phyloP scores from a whole-genome alignment of 2,888 invertebrate species.

The Drosophila falleni region DNA sequence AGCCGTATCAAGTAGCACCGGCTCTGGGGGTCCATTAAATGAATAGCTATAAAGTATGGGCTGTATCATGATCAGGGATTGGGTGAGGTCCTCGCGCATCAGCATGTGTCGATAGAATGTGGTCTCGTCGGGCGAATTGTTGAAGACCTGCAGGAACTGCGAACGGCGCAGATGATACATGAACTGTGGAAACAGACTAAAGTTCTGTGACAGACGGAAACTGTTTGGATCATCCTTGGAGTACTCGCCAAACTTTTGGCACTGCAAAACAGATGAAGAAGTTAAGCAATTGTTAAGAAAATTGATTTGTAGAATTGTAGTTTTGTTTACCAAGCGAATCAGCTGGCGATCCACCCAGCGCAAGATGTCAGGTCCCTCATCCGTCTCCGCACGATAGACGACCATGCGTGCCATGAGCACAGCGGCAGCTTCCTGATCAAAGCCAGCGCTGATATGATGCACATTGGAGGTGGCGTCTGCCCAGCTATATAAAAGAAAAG shows the following conservation, averaged over 20 bases:
- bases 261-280: constrained; percentile 87
- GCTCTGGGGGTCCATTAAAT: constrained; percentile 98
- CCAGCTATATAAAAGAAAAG: constrained; percentile 88
- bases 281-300: not conserved
- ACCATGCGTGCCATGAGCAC: constrained; percentile 99
- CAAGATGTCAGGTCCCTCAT: constrained; percentile 98
- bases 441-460: constrained; percentile 96
- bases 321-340: constrained; percentile 92
- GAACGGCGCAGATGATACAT: constrained; percentile 99
- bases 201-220: constrained; percentile 97
- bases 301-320: not conserved
- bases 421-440: constrained; percentile 99
- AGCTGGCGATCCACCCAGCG: constrained; percentile 99
- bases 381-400: constrained; percentile 97
- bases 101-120: constrained; percentile 99
- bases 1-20: constrained; percentile 98
- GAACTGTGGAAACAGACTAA: constrained; percentile 99
- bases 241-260: constrained; percentile 99
- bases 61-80: constrained; percentile 99
- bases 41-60: constrained; percentile 99
- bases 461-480: constrained; percentile 96
- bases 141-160: constrained; percentile 99
- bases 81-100: constrained; percentile 98
- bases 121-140: constrained; percentile 99
- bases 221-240: constrained; percentile 98